Evolutionary conservation across 2,113 vertebrate genomes (phyloP), one percentile per base, ranked within the genome.

Genomic region (Ochotona princeps): DNA sequence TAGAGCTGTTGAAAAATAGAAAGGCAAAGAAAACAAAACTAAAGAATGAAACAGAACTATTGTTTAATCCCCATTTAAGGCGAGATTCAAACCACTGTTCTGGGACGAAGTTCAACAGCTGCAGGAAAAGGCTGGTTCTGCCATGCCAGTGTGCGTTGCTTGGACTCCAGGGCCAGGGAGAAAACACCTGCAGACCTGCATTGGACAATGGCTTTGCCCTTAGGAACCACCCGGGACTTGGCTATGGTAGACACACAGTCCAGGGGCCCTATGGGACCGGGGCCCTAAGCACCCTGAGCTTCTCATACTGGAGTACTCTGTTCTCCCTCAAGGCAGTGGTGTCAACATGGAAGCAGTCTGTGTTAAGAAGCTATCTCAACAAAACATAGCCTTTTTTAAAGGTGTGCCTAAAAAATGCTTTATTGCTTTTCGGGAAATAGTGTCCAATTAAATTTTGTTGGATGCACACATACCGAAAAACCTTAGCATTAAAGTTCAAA

Each of bases 341-440:
- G 38, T 75, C 92, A 54, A 75, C 23, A 25, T 8, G 25, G 38
- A 92, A 88, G 78, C 15, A 65, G 57, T 74, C 35, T 14, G n/a
- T 72, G 78, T 84, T 86, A 80, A 88, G 38, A 85, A 92, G 60
- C 9, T 26, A 13, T 30, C 63, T 73, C 75, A 81, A 63, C 21
- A 83, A 65, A 89, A 95, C 57, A 14, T 2, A 54, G 54, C 9
- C 54, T 87, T 92, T 88, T 49, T 32, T n/a, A 78, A 89, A 89
- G 60, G 67, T 21, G 81, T 79, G 75, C 84, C 26, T 80, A 75
- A 87, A 49, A 74, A 81, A 63, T 0, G 76, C 10, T 65, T 26
- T 93, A 87, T 72, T 87, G 92, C 49, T 73, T 90, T 90, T 87
- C 66, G 84, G 15, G 78, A 84, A 93, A 86, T 81, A 84, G 73